Evolutionary conservation across 1,140 invertebrate species (phyloP), one percentile per base, ranked within the genome.

Genomic region (Archivesica marissinica): DNA sequence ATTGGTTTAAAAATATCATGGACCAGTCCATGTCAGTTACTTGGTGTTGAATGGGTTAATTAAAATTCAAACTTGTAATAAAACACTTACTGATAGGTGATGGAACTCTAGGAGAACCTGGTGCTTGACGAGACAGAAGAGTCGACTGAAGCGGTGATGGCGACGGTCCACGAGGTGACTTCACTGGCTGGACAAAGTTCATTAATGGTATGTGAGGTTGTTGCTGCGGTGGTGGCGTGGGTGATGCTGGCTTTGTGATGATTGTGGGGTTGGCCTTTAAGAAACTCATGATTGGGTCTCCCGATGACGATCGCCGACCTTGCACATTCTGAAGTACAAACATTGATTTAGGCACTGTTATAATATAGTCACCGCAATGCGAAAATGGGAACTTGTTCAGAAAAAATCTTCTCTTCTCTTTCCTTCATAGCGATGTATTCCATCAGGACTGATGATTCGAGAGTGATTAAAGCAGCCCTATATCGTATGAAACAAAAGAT

Each of bases 251-350:
- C 47, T 93, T 93, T 30, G 92, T 91, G 20, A 93, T 90, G 61
- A 93, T 92, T 35, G 90, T 91, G 11, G 91, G 92, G 77, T 92
- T 92, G 76, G 91, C 90, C 75, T 93, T 92, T 30, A 93, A 88
- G 52, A 93, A 90, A 80, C 90, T 93, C 74, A 88, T 23, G 95
- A 96, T 90, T 95, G 95, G 89, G 96, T 96, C 94, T 96, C 95
- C 15, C 95, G 96, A 96, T 15, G 76, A 50, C 15, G 74, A n/a
- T 30, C 80, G 70, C 33, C 79, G n/a, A 9, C 52, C 66, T 6
- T 56, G 70, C 47, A 64, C 68, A 93, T 96, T 97, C 93, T 95
- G 89, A 28, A 97, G 93, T 91, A 97, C 96, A 89, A 97, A 96
- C 3, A 54, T 54, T 54, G n/a, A 54, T n/a, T n/a, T 44, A 44